Evolutionary conservation across 2,888 invertebrate species (phyloP).

Genomic region (Abscondita cerata): DNA sequence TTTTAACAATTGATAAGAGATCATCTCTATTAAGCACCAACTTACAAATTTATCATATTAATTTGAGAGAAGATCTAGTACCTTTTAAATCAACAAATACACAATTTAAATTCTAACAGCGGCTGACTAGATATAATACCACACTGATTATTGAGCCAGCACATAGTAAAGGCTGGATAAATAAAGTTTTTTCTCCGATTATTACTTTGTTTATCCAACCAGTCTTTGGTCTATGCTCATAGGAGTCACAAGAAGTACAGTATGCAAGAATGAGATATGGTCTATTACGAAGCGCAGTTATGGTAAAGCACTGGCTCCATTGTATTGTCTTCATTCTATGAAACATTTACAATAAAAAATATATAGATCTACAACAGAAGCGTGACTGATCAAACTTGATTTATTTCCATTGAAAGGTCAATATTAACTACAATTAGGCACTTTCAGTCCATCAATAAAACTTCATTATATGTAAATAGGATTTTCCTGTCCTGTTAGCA

Average conservation of each 20-base stretch:
- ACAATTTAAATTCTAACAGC: constrained; percentile 45
- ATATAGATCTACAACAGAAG: constrained; percentile 59
- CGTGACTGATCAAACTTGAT: constrained; percentile 50
- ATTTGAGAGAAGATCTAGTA: constrained; percentile 23
- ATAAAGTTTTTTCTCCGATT: constrained; percentile 33
- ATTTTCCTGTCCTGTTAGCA: constrained; percentile 98
- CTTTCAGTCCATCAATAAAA: constrained; percentile 62
- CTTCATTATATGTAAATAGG: constrained; percentile 92
- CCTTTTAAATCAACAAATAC: constrained; percentile 31
- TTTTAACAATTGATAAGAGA: constrained; percentile 30
- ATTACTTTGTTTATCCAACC: constrained; percentile 34
- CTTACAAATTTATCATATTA: constrained; percentile 18
- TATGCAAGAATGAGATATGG: constrained; percentile 58
- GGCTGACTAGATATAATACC: constrained; percentile 54
- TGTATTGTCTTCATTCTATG: constrained; percentile 60
- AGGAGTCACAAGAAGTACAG: constrained; percentile 55
- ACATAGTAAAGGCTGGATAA: constrained; percentile 42
- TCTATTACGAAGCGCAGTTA: constrained; percentile 56
- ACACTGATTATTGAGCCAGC: constrained; percentile 54
- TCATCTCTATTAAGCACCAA: constrained; percentile 24
- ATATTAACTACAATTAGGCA: constrained; percentile 66
- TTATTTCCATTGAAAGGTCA: constrained; percentile 40
- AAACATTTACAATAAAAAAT: constrained; percentile 53
- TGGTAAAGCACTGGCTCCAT: constrained; percentile 47
- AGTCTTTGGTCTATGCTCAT: constrained; percentile 57